A percentile compares a stretch with the other conserved stretches of the same genome.
phyloP scores from a whole-genome alignment of 2,113 vertebrate species.

The Bubo bubo region DNA sequence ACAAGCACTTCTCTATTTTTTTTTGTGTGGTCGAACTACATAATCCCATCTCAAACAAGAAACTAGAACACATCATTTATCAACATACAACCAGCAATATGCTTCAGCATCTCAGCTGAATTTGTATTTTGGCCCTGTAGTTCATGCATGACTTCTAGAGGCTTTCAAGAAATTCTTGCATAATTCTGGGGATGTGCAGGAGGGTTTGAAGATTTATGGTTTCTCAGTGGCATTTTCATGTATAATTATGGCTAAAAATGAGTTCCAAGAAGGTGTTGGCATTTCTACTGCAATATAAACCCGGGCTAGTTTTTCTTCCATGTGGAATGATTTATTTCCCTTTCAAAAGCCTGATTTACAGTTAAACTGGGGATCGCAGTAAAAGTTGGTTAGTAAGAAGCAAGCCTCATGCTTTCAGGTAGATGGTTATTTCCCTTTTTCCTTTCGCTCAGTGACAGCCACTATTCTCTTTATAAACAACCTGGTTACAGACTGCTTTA shows the following conservation, averaged over 20 bases:
- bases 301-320: neutral
- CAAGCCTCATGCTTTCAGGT: neutral
- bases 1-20: neutral
- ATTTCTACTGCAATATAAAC: neutral
- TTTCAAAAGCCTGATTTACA: neutral
- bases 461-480: neutral
- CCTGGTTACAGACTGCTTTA: neutral
- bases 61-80: neutral
- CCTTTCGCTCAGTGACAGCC: neutral
- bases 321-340: neutral
- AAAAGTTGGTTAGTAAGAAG: neutral
- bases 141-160: neutral
- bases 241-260: neutral
- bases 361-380: rapidly evolving
- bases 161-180: neutral
- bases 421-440: neutral
- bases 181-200: neutral
- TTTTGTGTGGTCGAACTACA: neutral
- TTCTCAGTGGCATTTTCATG: neutral
- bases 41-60: neutral
- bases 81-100: neutral
- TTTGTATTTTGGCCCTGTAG: neutral
- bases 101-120: neutral
- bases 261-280: neutral
- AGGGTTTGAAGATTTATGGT: neutral